Percentiles rank a stretch among this genome's conserved stretches.
Conservation (phyloP, 1,140 invertebrate species). For the Trigoniulus corallinus region DNA sequence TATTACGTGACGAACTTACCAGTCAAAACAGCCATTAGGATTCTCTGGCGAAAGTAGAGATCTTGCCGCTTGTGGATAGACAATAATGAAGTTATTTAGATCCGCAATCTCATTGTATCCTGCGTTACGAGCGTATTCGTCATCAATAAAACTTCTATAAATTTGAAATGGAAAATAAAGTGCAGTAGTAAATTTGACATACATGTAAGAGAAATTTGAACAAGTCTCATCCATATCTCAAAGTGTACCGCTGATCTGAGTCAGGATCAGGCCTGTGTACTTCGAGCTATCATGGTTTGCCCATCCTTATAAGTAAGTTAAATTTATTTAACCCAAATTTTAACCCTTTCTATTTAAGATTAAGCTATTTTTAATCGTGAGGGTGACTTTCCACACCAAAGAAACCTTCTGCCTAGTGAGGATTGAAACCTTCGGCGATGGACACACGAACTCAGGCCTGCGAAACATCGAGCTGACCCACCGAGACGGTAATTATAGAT, state of each 20-base stretch:
- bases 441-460: too few species aligned
- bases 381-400: too few species aligned
- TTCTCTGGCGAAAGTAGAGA: slow-evolving; percentile 14
- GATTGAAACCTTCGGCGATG: too few species aligned
- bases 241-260: too few species aligned
- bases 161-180: neutral
- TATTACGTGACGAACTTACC: slow-evolving; percentile 26
- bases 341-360: too few species aligned
- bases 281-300: neutral
- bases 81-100: slow-evolving; percentile 27
- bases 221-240: too few species aligned
- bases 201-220: neutral
- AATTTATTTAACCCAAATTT: neutral
- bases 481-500: too few species aligned
- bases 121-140: slow-evolving; percentile 21
- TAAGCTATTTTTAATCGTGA: too few species aligned
- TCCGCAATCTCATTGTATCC: slow-evolving; percentile 30
- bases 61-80: slow-evolving; percentile 25
- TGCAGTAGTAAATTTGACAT: neutral
- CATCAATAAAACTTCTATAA: slow-evolving; percentile 10
- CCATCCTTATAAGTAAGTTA: neutral
- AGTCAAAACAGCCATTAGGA: slow-evolving; percentile 28
- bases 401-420: too few species aligned
- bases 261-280: neutral
- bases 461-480: too few species aligned